Percentiles rank a stretch among this genome's conserved stretches.
Evolutionary conservation across 2,888 invertebrate genomes (phyloP).

Genomic region (Xestia xanthographa): DNA sequence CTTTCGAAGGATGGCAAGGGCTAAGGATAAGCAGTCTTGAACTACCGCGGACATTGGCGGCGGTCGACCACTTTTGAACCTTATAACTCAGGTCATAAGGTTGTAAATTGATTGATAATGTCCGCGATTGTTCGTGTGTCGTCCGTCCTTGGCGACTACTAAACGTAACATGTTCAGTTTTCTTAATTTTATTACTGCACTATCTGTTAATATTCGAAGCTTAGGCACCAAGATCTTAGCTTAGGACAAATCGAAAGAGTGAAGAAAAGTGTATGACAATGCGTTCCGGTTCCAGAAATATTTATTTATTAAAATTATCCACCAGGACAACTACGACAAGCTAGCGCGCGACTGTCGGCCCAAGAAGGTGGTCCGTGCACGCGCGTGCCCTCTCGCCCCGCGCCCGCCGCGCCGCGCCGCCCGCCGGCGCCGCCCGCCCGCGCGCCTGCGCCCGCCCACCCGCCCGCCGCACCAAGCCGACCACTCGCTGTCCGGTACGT

Average conservation of each 20-base stretch:
- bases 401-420: slow-evolving; percentile 66
- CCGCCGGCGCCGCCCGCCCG: slow-evolving; percentile 70
- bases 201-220: background rate
- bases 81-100: background rate
- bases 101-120: background rate
- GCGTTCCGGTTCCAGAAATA: background rate
- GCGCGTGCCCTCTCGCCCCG: slow-evolving; percentile 71
- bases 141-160: background rate
- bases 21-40: background rate
- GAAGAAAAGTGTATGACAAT: background rate
- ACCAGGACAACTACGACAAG: slow-evolving; percentile 95
- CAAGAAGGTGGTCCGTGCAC: slow-evolving; percentile 93
- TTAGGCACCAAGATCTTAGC: background rate
- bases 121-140: background rate
- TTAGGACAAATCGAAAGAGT: background rate
- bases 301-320: background rate
- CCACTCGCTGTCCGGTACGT: slow-evolving; percentile 79
- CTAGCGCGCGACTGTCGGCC: slow-evolving; percentile 94
- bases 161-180: background rate
- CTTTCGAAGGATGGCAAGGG: background rate
- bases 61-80: background rate
- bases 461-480: slow-evolving; percentile 56
- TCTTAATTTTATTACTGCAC: background rate
- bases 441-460: slow-evolving; percentile 61
- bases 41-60: background rate